A percentile compares a stretch with the other conserved stretches of the same genome.
These are phyloP conservation scores for Yponomeuta malinellus DNA, from an alignment of 2,888 invertebrate genomes.

Conservation along the genomic window DNA sequence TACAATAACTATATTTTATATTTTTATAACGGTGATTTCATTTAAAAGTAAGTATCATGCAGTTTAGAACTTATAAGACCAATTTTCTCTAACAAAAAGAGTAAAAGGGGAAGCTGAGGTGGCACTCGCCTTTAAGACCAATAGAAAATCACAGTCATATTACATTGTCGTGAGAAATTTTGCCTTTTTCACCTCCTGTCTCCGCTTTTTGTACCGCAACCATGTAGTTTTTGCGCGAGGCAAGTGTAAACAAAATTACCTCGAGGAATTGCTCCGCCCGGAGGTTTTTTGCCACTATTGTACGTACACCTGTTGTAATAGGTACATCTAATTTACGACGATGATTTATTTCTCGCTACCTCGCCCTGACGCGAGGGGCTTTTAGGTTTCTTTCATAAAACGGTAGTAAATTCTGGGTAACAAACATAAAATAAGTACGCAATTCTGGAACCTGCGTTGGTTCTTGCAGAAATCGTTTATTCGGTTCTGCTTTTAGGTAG, in stretches of 20 bases:
- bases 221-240: not conserved
- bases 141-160: no score
- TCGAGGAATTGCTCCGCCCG: not conserved
- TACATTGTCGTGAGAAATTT: not conserved
- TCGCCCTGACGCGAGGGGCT: not conserved
- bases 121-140: no score
- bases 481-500: no score
- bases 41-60: no score
- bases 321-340: not conserved
- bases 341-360: conserved; percentile 1
- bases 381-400: not conserved
- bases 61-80: no score
- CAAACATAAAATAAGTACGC: not conserved
- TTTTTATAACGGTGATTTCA: no score
- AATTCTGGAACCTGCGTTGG: no score
- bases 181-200: not conserved
- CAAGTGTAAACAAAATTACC: conserved; percentile 2
- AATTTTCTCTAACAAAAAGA: no score
- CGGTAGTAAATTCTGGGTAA: not conserved
- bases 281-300: not conserved
- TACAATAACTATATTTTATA: no score
- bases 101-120: no score
- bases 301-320: not conserved
- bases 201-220: not conserved
- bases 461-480: no score